A percentile compares a stretch with the other conserved stretches of the same genome.
These are phyloP conservation scores for Halictus ligatus DNA, from an alignment of 2,888 invertebrate genomes.

Conservation along the genomic window DNA sequence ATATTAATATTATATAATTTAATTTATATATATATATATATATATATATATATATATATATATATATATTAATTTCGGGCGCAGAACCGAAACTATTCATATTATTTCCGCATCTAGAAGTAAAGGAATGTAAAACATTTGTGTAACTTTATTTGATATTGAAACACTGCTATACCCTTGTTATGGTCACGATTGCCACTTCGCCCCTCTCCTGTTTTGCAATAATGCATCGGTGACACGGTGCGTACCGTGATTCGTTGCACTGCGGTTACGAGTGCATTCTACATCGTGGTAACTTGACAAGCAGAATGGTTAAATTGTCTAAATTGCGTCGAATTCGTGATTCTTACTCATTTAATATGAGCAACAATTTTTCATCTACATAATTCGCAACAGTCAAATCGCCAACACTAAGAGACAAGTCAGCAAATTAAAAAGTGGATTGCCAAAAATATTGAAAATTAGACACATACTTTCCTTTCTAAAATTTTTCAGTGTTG, in stretches of 20 bases:
- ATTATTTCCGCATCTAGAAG: background rate
- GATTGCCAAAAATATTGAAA: background rate
- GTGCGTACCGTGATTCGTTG: constrained; percentile 52
- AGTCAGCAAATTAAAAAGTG: background rate
- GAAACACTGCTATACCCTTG: constrained; percentile 20
- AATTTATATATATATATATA: background rate
- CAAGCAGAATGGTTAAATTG: constrained; percentile 54
- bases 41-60: background rate
- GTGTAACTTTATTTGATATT: constrained; percentile 4
- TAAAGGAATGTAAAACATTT: constrained; percentile 4
- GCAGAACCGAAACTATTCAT: background rate
- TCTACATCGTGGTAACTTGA: constrained; percentile 61
- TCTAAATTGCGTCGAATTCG: constrained; percentile 44
- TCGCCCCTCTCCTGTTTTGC: constrained; percentile 36
- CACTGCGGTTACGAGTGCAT: constrained; percentile 47
- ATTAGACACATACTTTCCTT: background rate
- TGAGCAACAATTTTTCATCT: background rate
- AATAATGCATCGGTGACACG: constrained; percentile 50
- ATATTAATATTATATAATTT: background rate
- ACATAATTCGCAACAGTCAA: background rate
- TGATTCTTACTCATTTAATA: constrained; percentile 34
- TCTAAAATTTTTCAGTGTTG: background rate
- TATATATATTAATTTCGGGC: background rate
- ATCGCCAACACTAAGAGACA: background rate
- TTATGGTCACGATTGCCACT: constrained; percentile 31